Base-by-base conservation (phyloP, 1,140 invertebrate genomes). In the Cardiocondyla obscurior region DNA sequence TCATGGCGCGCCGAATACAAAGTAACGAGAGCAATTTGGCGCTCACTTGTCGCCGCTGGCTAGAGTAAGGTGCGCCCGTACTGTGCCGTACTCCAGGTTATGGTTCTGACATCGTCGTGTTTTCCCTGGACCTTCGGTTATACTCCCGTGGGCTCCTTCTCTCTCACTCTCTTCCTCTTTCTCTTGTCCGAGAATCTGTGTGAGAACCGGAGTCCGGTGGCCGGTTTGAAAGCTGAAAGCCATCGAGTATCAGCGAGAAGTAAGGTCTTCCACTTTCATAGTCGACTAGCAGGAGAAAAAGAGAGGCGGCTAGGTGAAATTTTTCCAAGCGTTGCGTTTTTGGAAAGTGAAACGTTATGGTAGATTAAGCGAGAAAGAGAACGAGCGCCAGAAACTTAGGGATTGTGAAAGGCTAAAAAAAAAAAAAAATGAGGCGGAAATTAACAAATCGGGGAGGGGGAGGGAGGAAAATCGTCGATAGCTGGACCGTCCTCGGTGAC, bases 301-400 rank as follows among this genome's bases (percentile, higher is more conserved):
- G 19, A 65, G 51, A 44, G 36, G 53, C 0, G 33, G n/a, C 2
- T 1, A 25, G 30, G 44, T 36, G 46, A 64, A 39, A 77, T 57
- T 83, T 82, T 82, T 25, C 19, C 64, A 65, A 42, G 25, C 64
- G 22, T 51, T 22, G 28, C 57, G 62, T 74, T 16, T 33, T 83
- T 49, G 65, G 77, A 86, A 84, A 82, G 77, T 76, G 57, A 86
- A 70, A 86, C 49, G 57, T 73, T 79, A 84, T 6, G 53, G 33
- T 22, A 64, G 22, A 60, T n/a, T n/a, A n/a, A n/a, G n/a, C n/a
- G 33, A 57, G 44, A 33, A 12, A 42, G 72, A 33, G 44, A 51
- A 28, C 3, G 36, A 7, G 25, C 22, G 22, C 30, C 16, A 39
- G 7, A 42, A 7, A 3, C 10, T 46, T 4, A 8, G 28, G n/a